Conservation (phyloP, 2,797 vertebrate species). For the Paratrypauchen microcephalus region DNA sequence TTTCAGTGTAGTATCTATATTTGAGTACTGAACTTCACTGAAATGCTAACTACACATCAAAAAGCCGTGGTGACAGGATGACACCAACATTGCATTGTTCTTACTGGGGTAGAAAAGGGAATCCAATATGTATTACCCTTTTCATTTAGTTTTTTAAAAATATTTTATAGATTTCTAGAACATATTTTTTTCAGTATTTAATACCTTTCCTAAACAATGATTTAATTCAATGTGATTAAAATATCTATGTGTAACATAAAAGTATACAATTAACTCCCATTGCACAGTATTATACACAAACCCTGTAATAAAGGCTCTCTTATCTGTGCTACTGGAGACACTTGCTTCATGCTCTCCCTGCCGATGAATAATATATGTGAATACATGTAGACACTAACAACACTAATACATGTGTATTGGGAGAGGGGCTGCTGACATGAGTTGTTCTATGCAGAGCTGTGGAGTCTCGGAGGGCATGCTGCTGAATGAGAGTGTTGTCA, state of each 20-base stretch:
- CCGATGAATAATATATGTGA: slow-evolving; percentile 78
- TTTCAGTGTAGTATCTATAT: not conserved
- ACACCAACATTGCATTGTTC: not conserved
- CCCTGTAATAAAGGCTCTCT: slow-evolving; percentile 74
- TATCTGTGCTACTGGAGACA: slow-evolving; percentile 76
- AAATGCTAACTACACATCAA: not conserved
- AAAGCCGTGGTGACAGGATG: not conserved
- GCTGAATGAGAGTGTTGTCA: slow-evolving; percentile 79
- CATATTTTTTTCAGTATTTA: too few species aligned
- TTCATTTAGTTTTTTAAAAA: too few species aligned
- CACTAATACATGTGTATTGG: slow-evolving; percentile 48
- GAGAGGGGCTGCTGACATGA: slow-evolving; percentile 56
- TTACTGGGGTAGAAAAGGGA: not conserved
- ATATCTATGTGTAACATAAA: too few species aligned
- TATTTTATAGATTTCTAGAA: too few species aligned
- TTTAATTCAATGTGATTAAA: too few species aligned
- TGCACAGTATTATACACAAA: slow-evolving; percentile 46
- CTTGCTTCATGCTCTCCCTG: slow-evolving; percentile 72
- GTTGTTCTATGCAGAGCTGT: slow-evolving; percentile 64
- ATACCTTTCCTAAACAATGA: too few species aligned
- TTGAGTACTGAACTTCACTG: not conserved
- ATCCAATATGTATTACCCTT: too few species aligned
- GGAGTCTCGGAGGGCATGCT: slow-evolving; percentile 66
- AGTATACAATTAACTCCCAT: slow-evolving; percentile 18
- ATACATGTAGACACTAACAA: slow-evolving; percentile 17